Evolutionary conservation across 92 coral and sea anemone genomes (phyloP), one percentile per base, ranked within the genome.

Genomic region (Micromussa lordhowensis): DNA sequence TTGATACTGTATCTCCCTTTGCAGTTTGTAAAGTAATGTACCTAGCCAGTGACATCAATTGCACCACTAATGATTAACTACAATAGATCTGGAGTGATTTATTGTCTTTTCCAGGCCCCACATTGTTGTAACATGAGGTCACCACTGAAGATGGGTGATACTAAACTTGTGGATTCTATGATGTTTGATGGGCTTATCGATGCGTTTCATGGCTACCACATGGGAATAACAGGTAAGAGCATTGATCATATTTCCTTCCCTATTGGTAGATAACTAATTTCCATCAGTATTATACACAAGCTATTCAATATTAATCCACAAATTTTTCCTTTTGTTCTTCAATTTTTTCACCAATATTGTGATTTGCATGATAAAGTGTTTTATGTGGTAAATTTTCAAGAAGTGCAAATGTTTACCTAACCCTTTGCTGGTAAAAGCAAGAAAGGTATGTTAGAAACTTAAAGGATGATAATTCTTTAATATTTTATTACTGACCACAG

Each of bases 161-260:
- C 92, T 6, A 94, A 93, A 68, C 80, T 98, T 81, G 91, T 91
- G 29, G 99, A 98, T 78, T 91, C 96, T 9, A 98, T 98, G 98
- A 26, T 98, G 83, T 75, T 86, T 16, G 99, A 98, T 94, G 99
- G 99, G 35, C 79, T 98, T 61, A 90, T 92, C 69, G 99, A 98
- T 86, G 97, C 99, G 26, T 98, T 98, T 70, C 89, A 96, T 72
- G 66, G 91, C 66, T 98, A 98, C 90, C 99, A 98, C 93, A 98
- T 98, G 99, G 99, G 99, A 83, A 93, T 98, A 13, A 98, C 99
- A 94, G 99, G 99, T 96, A 75, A n/a, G 58, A 2, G 34, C 71
- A 63, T 58, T 0, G 10, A 44, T 8, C 1, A 5, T 58, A 9
- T 1, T 66, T 18, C 26, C 34, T 19, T 66, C 71, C 32, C 18